These are phyloP conservation scores for Sarcophaga subvicina DNA, from an alignment of 2,888 invertebrate species.

Conservation along the genomic window DNA sequence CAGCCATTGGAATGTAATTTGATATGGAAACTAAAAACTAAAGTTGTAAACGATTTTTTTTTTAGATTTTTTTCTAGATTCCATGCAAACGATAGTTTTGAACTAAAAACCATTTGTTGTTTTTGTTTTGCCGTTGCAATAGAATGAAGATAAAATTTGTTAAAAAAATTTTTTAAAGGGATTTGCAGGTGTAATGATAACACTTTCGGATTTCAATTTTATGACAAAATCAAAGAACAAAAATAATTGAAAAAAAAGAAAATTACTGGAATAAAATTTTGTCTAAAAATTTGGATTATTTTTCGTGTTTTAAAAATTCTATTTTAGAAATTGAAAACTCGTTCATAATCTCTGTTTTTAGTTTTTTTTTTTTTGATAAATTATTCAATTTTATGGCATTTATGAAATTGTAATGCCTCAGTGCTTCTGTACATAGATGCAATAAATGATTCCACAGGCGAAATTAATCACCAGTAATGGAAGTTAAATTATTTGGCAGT, in stretches of 20 bases:
- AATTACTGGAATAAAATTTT: constrained; percentile 23
- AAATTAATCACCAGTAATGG: too few relatives aligned
- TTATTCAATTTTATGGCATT: too few relatives aligned
- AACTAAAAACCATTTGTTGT: constrained; percentile 43
- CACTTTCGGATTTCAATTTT: constrained; percentile 43
- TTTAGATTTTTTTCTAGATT: constrained; percentile 24
- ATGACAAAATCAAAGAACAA: neutral
- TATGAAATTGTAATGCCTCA: too few relatives aligned
- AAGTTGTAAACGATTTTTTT: neutral
- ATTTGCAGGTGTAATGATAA: constrained; percentile 67
- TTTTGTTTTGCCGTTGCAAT: constrained; percentile 9
- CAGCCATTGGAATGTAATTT: constrained; percentile 29
- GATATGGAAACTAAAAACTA: constrained; percentile 47
- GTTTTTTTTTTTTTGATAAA: too few relatives aligned
- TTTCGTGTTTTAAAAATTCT: too few relatives aligned
- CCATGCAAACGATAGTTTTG: constrained; percentile 47
- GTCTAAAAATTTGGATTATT: too few relatives aligned
- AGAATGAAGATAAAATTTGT: constrained; percentile 50
- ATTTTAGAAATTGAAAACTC: too few relatives aligned
- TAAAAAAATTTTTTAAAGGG: constrained; percentile 48
- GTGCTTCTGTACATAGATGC: too few relatives aligned
- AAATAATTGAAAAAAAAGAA: neutral
- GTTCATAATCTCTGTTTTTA: too few relatives aligned
- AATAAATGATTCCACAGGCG: too few relatives aligned
- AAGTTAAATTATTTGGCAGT: too few relatives aligned